Evolutionary conservation across 1,140 invertebrate species (phyloP).

Genomic region (Hyposmocoma kahamanoa): DNA sequence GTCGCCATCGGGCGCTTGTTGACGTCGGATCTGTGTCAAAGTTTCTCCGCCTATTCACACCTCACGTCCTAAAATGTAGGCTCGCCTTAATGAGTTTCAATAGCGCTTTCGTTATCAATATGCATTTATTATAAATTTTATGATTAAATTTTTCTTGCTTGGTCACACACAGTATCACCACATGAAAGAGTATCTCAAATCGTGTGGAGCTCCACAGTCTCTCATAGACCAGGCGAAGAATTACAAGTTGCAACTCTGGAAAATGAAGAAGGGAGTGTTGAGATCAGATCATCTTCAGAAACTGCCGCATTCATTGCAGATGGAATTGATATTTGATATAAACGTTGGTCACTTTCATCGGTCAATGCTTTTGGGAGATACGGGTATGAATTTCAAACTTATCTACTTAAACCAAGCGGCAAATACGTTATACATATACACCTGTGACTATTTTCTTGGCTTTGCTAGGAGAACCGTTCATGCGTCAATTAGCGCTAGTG

Average conservation of each 20-base stretch:
- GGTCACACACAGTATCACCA: slow-evolving; percentile 55
- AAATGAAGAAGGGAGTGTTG: slow-evolving; percentile 52
- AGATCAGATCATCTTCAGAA: slow-evolving; percentile 36
- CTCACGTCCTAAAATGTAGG: too few species aligned
- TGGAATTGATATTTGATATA: slow-evolving; percentile 63
- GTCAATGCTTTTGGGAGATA: slow-evolving; percentile 43
- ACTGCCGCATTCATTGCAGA: slow-evolving; percentile 49
- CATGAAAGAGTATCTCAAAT: slow-evolving; percentile 44
- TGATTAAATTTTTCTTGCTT: neutral
- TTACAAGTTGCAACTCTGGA: slow-evolving; percentile 51
- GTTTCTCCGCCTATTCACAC: too few species aligned
- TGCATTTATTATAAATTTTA: neutral
- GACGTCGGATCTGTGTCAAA: too few species aligned
- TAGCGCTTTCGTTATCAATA: neutral
- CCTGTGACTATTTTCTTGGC: too few species aligned
- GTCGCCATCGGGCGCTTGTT: too few species aligned
- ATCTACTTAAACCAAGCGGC: too few species aligned
- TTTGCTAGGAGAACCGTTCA: slow-evolving; percentile 49
- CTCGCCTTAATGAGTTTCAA: too few species aligned
- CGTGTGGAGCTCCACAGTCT: slow-evolving; percentile 27
- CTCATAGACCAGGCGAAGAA: slow-evolving; percentile 40
- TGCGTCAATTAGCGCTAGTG: slow-evolving; percentile 51
- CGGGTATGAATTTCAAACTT: too few species aligned
- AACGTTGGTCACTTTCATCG: slow-evolving; percentile 57
- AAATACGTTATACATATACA: too few species aligned